Conservation (phyloP, 2,888 invertebrate species). For the Phaedon cochleariae region DNA sequence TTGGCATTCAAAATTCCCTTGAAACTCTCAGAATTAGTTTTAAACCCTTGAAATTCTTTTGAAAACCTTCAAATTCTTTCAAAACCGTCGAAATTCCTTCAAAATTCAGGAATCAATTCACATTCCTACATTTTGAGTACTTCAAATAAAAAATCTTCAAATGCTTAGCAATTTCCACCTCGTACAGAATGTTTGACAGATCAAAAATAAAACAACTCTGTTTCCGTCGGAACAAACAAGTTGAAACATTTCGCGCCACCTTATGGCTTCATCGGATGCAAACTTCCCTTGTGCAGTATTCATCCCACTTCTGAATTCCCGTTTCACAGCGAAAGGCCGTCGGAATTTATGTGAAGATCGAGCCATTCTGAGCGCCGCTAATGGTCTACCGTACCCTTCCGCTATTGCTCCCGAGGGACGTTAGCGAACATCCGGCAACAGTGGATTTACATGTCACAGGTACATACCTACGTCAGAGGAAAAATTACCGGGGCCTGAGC, state of each 20-base stretch:
- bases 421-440: conserved; percentile 38
- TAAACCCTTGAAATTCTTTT: too few relatives aligned
- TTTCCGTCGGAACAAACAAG: too few relatives aligned
- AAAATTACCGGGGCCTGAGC: conserved; percentile 37
- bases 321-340: neutral
- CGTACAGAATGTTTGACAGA: too few relatives aligned
- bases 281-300: neutral
- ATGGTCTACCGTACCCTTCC: conserved; percentile 42
- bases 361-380: conserved; percentile 44
- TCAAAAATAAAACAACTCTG: too few relatives aligned
- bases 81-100: too few relatives aligned
- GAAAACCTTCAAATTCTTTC: too few relatives aligned
- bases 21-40: too few relatives aligned
- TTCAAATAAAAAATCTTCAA: too few relatives aligned
- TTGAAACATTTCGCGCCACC: neutral
- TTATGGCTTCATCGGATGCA: neutral
- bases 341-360: conserved; percentile 24
- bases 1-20: too few relatives aligned
- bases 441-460: conserved; percentile 44
- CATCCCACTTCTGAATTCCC: neutral
- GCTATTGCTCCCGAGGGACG: conserved; percentile 45
- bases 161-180: too few relatives aligned
- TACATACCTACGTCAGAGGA: conserved; percentile 40
- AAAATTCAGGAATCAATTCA: too few relatives aligned
- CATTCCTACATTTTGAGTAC: too few relatives aligned